Evolutionary conservation across 2,797 vertebrate genomes (phyloP).

Genomic region (Siniperca scherzeri): DNA sequence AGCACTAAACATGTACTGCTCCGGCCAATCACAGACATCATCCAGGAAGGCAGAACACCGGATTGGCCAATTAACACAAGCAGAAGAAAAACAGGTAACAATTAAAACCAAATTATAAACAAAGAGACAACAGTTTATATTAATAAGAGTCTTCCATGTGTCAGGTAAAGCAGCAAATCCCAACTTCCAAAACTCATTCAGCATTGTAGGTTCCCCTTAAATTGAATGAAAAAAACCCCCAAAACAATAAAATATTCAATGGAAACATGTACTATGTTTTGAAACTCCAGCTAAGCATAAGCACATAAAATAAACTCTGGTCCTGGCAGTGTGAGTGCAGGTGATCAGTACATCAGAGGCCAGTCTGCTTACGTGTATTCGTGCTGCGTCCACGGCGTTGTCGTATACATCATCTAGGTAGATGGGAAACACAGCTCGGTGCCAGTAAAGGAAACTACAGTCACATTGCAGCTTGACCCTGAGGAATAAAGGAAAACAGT

Average conservation of each 20-base stretch:
- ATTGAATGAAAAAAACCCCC: background rate
- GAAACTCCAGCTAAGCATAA: background rate
- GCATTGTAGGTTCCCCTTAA: background rate
- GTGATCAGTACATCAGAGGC: background rate
- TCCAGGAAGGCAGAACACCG: conserved; percentile 1
- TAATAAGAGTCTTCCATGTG: background rate
- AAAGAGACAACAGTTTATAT: background rate
- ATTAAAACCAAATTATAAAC: background rate
- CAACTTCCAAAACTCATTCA: background rate
- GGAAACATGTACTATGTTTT: background rate
- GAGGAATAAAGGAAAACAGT: conserved; percentile 40
- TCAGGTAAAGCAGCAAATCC: background rate
- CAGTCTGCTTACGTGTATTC: conserved; percentile 91
- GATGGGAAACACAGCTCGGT: conserved; percentile 97
- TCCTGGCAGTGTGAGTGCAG: background rate
- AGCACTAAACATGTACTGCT: conserved; percentile 98
- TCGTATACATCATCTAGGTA: conserved; percentile 98
- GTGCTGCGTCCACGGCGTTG: conserved; percentile 94
- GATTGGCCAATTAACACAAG: conserved; percentile 2
- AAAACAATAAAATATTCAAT: background rate
- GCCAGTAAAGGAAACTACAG: conserved; percentile 98
- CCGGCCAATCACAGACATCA: conserved; percentile 43
- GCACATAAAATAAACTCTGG: background rate
- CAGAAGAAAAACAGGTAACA: background rate
- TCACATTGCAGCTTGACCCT: conserved; percentile 94